Percentiles rank a stretch among this genome's conserved stretches.
phyloP scores from a whole-genome alignment of 1,140 invertebrate species.

The Homarus americanus region DNA sequence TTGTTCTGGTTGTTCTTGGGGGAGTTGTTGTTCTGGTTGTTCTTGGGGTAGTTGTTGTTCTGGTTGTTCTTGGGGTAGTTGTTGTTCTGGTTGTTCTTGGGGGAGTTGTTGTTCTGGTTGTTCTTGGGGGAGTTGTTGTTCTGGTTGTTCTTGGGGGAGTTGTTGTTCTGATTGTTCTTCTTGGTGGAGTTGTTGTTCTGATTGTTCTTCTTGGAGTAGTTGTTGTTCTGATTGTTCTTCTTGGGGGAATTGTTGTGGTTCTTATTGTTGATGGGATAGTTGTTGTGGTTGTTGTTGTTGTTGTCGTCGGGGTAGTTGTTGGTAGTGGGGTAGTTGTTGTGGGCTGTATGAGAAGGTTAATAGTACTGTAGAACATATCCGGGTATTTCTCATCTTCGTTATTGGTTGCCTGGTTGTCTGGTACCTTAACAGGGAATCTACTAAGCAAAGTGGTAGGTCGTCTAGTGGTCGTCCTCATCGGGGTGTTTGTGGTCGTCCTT shows the following conservation, averaged over 20 bases:
- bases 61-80: neutral
- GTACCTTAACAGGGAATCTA: neutral
- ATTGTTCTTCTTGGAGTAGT: neutral
- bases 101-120: neutral
- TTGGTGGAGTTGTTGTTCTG: neutral
- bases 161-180: neutral
- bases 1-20: neutral
- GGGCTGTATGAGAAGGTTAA: neutral
- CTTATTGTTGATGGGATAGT: no score
- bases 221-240: neutral
- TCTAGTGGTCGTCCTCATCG: no score
- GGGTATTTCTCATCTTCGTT: neutral
- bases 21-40: neutral
- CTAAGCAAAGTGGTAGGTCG: neutral
- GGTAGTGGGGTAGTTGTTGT: neutral
- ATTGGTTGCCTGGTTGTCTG: neutral
- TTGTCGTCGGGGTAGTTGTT: neutral
- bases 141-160: neutral
- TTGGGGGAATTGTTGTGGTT: neutral
- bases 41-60: neutral
- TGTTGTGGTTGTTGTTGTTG: neutral
- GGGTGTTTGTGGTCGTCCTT: no score
- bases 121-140: neutral
- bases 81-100: neutral
- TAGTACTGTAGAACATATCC: neutral